These are phyloP conservation scores for Achroia grisella DNA, from an alignment of 1,140 invertebrate species.

Conservation along the genomic window DNA sequence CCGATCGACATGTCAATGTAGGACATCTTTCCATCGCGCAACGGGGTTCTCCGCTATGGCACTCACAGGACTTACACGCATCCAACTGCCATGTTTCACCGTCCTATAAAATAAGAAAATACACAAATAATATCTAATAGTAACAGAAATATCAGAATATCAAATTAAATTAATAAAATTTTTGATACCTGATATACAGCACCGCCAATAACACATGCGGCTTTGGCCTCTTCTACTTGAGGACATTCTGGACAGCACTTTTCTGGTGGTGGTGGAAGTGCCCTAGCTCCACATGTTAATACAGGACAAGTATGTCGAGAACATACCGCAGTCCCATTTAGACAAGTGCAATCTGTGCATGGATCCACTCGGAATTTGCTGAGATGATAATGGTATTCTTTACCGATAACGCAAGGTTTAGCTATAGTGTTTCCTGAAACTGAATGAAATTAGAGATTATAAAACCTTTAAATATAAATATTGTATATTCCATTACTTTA, in stretches of 20 bases:
- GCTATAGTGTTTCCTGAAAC: slow-evolving; percentile 69
- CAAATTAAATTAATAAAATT: neutral
- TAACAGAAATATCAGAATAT: neutral
- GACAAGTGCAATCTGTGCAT: slow-evolving; percentile 88
- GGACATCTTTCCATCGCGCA: slow-evolving; percentile 87
- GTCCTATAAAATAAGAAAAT: slow-evolving; percentile 76
- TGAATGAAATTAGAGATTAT: slow-evolving; percentile 6
- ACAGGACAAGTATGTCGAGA: slow-evolving; percentile 85
- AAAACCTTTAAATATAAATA: too few species aligned
- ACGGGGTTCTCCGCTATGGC: slow-evolving; percentile 83
- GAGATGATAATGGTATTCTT: slow-evolving; percentile 76
- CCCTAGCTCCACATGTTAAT: slow-evolving; percentile 83
- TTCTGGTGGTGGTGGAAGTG: slow-evolving; percentile 76
- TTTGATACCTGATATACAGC: slow-evolving; percentile 77
- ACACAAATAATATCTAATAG: too few species aligned
- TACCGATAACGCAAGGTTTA: slow-evolving; percentile 82
- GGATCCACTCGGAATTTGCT: slow-evolving; percentile 80
- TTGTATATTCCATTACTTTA: too few species aligned
- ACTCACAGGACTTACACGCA: slow-evolving; percentile 89
- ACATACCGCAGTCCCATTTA: slow-evolving; percentile 85
- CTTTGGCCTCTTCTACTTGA: slow-evolving; percentile 75
- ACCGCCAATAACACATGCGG: slow-evolving; percentile 78
- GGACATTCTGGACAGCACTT: slow-evolving; percentile 87
- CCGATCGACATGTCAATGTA: slow-evolving; percentile 79
- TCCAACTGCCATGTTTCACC: slow-evolving; percentile 90